A percentile compares a stretch with the other conserved stretches of the same genome.
Evolutionary conservation across 2,888 invertebrate species (phyloP).

Genomic region (Oasisia sp.): DNA sequence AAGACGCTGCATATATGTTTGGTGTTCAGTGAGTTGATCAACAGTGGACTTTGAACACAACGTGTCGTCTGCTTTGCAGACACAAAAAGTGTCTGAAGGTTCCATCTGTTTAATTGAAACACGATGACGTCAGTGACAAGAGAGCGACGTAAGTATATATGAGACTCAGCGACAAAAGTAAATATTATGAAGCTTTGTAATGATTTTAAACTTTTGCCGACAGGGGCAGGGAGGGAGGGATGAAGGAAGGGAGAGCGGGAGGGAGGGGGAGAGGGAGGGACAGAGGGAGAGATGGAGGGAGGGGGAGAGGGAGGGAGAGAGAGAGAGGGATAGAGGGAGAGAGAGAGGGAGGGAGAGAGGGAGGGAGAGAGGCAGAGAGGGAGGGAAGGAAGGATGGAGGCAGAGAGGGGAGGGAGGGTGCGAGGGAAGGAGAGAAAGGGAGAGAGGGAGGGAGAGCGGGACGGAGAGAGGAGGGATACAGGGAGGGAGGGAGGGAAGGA

Average conservation of each 20-base stretch:
- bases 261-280: no score
- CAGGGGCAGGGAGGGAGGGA: no score
- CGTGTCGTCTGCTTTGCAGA: neutral
- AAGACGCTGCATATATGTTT: neutral
- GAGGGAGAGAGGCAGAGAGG: neutral
- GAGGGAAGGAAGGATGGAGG: no score
- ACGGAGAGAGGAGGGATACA: constrained; percentile 21
- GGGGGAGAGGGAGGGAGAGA: neutral
- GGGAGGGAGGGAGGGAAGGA: neutral
- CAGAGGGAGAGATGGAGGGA: no score
- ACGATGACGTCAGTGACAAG: neutral
- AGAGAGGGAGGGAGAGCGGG: constrained; percentile 22
- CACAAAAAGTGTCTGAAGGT: neutral
- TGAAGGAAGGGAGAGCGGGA: no score
- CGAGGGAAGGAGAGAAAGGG: neutral
- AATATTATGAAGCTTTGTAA: neutral
- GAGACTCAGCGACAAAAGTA: neutral
- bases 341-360: constrained; percentile 20
- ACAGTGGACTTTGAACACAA: neutral
- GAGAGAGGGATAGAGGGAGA: constrained; percentile 18
- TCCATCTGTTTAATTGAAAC: neutral
- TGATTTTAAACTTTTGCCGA: neutral
- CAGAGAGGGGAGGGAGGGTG: neutral
- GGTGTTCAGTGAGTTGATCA: neutral
- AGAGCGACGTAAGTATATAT: neutral